Evolutionary conservation across 2,113 vertebrate species (phyloP).

Genomic region (Bubo scandiacus): DNA sequence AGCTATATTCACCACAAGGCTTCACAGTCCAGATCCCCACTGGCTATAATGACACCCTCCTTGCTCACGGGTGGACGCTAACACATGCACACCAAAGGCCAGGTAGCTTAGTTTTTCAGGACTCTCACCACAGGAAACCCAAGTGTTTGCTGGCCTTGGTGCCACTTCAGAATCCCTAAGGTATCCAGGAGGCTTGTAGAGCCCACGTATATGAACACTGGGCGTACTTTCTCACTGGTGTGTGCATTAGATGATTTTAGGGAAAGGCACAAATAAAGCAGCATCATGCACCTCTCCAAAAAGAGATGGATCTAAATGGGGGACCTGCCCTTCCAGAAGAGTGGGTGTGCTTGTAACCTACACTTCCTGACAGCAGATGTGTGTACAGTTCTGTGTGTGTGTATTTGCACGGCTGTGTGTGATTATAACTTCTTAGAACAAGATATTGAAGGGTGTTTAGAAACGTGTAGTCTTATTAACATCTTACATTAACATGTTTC

Average conservation of each 20-base stretch:
- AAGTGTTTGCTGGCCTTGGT: neutral
- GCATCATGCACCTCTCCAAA: neutral
- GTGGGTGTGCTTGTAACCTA: neutral
- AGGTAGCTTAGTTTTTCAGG: neutral
- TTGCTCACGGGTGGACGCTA: neutral
- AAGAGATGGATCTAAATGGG: neutral
- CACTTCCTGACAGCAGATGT: neutral
- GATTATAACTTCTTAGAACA: neutral
- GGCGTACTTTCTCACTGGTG: accelerated
- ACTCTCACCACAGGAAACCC: neutral
- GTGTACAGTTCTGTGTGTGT: neutral
- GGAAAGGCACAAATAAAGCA: neutral
- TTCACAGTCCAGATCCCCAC: neutral
- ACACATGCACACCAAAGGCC: neutral
- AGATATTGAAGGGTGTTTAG: neutral
- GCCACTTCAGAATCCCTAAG: neutral
- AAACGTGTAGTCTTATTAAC: neutral
- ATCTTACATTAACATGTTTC: neutral
- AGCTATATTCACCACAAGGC: neutral
- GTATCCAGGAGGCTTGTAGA: neutral
- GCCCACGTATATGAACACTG: accelerated
- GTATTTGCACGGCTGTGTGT: accelerated
- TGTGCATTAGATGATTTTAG: neutral
- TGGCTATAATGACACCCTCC: neutral
- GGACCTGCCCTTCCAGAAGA: neutral